Evolutionary conservation across 2,113 vertebrate genomes (phyloP).

Genomic region (Sceloporus tristichus): DNA sequence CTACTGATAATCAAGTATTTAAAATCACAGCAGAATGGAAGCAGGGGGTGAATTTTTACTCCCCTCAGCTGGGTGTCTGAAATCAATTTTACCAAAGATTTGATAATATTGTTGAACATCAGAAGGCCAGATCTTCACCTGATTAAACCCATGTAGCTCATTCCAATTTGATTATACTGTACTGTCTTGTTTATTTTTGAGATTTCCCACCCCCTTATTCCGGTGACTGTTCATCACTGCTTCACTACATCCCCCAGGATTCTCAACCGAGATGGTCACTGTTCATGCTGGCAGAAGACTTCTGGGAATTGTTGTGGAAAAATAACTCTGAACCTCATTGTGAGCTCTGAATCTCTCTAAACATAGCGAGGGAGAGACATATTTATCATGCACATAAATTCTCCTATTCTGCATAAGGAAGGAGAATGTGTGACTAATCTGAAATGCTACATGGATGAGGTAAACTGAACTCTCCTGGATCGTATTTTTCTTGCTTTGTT

Average conservation of each 20-base stretch:
- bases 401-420: background rate
- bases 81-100: background rate
- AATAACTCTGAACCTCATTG: too few relatives aligned
- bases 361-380: too few relatives aligned
- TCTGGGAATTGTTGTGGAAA: too few relatives aligned
- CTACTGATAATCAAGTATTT: background rate
- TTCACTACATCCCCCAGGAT: too few relatives aligned
- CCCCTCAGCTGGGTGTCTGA: background rate
- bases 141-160: fast-evolving
- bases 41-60: background rate
- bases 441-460: background rate
- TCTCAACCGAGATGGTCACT: too few relatives aligned
- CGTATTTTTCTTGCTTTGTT: background rate
- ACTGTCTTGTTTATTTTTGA: too few relatives aligned
- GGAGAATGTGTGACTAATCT: background rate
- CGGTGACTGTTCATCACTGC: too few relatives aligned
- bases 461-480: background rate
- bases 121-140: fast-evolving
- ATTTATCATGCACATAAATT: conserved; percentile 1
- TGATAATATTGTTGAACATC: background rate
- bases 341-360: too few relatives aligned
- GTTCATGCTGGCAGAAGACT: too few relatives aligned
- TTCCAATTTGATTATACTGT: background rate
- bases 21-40: background rate
- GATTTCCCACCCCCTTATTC: too few relatives aligned